Conservation (phyloP, 2,113 vertebrate species). For the Malurus melanocephalus region DNA sequence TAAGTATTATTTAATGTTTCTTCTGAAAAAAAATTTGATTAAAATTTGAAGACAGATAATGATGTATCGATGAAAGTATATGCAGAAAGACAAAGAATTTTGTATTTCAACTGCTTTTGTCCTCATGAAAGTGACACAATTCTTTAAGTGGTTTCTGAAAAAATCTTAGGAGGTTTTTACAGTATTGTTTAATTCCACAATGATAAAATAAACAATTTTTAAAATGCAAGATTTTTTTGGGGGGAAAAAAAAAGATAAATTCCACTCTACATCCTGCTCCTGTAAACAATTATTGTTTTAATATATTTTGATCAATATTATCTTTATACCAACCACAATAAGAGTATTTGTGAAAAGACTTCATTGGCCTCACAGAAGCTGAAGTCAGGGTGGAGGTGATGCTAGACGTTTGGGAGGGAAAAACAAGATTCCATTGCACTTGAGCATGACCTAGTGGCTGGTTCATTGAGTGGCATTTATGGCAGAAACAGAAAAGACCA, state of each 20-base stretch:
- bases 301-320: not conserved
- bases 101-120: not conserved
- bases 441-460: constrained; percentile 80
- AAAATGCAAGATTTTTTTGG: not conserved
- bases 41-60: not conserved
- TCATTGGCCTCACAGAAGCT: not conserved
- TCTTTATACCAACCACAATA: not conserved
- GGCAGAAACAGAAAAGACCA: constrained; percentile 50
- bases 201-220: not conserved
- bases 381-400: constrained; percentile 32
- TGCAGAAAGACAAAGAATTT: not conserved
- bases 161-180: not conserved
- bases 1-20: not conserved
- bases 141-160: not conserved
- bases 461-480: constrained; percentile 71
- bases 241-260: not conserved
- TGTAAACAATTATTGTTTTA: not conserved
- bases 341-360: not conserved
- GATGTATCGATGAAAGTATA: not conserved
- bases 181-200: not conserved
- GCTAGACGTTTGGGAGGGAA: constrained; percentile 22
- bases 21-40: not conserved
- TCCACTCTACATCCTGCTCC: not conserved
- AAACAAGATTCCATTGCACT: constrained; percentile 67
- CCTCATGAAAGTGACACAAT: not conserved